Base-by-base conservation (phyloP, 1,140 invertebrate species). In the Saxidomus purpurata region DNA sequence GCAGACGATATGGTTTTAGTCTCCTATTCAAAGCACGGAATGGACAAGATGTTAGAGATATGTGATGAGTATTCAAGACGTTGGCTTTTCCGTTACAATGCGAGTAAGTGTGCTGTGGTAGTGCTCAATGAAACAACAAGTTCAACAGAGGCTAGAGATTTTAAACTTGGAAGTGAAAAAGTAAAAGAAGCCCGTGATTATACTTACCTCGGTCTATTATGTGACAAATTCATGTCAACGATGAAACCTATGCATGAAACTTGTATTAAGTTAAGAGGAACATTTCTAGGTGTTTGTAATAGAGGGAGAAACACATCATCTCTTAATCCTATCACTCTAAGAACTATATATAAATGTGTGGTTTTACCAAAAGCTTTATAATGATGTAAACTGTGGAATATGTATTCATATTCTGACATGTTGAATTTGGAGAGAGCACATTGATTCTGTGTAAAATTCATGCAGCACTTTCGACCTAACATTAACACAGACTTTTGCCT, bases 1-100 rank as follows among this genome's bases (percentile, higher is more conserved):
- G 80, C 80, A n/a, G 80, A 82, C 25, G 80, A 82, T 43, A 82
- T 82, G 80, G 59, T 67, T 0, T 19, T 82, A 1, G 22, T 82
- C 11, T 82, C 80, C 3, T 40, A 38, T 6, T 82, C 80, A n/a
- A 82, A 67, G 17, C 6, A 0, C 11, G 80, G 80, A 2, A 4
- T 67, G 8, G 59, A 67, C 36, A 40, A 67, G n/a, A 63, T 82
- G 59, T 31, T 82, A 17, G 6, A 82, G 0, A 82, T 82, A 0
- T 82, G 80, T 55, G 2, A 61, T 47, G 15, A 40, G 0, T 82
- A 82, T 34, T 38, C 80, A 6, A 9, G 38, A 11, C 11, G 40
- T 31, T 63, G 59, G 80, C 61, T 55, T 22, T 82, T 28, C 19
- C 1, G 19, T 0, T 82, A 82, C 22, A 82, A 82, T 59, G 55